phyloP scores from a whole-genome alignment of 2,113 vertebrate species.

The Brachirus orientalis region DNA sequence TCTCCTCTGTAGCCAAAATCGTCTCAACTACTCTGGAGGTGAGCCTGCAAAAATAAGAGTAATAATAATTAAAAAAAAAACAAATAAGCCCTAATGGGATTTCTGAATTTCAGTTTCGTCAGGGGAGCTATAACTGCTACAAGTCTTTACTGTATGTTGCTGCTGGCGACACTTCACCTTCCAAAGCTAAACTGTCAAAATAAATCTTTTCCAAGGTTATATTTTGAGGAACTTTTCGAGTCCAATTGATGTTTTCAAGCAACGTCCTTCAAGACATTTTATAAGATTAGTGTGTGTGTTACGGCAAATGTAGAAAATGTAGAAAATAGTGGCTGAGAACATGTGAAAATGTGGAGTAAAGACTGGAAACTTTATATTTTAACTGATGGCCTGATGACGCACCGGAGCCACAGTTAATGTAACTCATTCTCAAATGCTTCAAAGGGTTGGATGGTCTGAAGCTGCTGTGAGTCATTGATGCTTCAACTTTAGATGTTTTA shows the following conservation, averaged over 20 bases:
- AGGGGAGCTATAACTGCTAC: slow-evolving; percentile 19
- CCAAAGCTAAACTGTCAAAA: slow-evolving; percentile 23
- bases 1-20: slow-evolving; percentile 84
- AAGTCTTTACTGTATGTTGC: slow-evolving; percentile 2
- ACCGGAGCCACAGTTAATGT: no score
- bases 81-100: slow-evolving; percentile 25
- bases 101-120: slow-evolving; percentile 39
- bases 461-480: not conserved
- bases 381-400: no score
- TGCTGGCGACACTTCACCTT: slow-evolving; percentile 37
- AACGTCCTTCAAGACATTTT: no score
- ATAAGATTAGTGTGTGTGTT: no score
- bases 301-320: no score
- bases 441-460: not conserved
- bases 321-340: no score
- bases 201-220: slow-evolving; percentile 18
- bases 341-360: no score
- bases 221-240: slow-evolving; percentile 10
- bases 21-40: slow-evolving; percentile 85
- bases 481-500: not conserved
- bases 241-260: not conserved
- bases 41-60: slow-evolving; percentile 35
- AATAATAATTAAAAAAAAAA: not conserved
- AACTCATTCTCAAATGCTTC: no score
- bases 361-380: no score